A percentile compares a stretch with the other conserved stretches of the same genome.
Conservation (phyloP, 2,888 invertebrate species). For the Rapana venosa region DNA sequence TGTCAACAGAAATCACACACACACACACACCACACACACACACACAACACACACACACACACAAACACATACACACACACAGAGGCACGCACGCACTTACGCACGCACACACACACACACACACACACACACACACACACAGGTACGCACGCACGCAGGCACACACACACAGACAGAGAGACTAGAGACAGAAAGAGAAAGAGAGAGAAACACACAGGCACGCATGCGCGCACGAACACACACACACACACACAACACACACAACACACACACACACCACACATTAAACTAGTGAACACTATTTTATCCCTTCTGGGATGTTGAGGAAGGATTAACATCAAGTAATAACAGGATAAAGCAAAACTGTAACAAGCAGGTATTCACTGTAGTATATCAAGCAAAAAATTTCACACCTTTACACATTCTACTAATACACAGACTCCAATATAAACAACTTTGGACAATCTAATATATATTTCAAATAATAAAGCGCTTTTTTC, state of each 20-base stretch:
- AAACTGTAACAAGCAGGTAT: too few species aligned
- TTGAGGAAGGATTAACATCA: too few species aligned
- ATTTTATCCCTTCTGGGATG: too few species aligned
- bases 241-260: not conserved
- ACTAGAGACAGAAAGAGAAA: not conserved
- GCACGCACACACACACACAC: not conserved
- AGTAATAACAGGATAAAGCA: too few species aligned
- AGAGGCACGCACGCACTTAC: constrained; percentile 7
- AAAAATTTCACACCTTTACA: too few species aligned
- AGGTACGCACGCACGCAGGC: not conserved
- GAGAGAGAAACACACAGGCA: constrained; percentile 50
- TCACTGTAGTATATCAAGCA: too few species aligned
- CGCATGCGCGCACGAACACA: constrained; percentile 38
- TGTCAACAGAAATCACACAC: not conserved
- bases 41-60: constrained; percentile 10
- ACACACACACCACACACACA: constrained; percentile 14
- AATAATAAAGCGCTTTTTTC: too few species aligned
- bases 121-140: constrained; percentile 24
- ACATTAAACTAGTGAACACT: too few species aligned
- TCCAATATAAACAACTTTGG: too few species aligned
- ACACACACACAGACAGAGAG: not conserved
- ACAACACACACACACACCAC: not conserved
- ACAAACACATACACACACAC: constrained; percentile 9
- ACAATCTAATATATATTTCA: too few species aligned
- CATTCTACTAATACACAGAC: too few species aligned